Percentiles rank a stretch among this genome's conserved stretches.
These are phyloP conservation scores for Drosophila crucigera DNA, from an alignment of 2,888 invertebrate species.

Conservation along the genomic window DNA sequence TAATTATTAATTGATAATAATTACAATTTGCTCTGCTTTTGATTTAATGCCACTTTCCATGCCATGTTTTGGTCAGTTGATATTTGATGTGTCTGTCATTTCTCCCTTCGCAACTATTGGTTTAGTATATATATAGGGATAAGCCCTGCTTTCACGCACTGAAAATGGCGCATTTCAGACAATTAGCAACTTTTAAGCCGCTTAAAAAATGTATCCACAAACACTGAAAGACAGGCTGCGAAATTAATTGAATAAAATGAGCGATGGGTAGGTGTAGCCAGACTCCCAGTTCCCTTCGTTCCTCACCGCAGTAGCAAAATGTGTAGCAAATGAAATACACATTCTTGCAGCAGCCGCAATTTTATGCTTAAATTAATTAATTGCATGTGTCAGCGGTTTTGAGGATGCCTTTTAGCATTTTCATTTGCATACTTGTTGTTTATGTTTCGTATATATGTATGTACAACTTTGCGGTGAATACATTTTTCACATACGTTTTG, in stretches of 20 bases:
- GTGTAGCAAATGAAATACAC: slow-evolving; percentile 30
- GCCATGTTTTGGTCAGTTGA: background rate
- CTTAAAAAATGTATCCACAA: slow-evolving; percentile 38
- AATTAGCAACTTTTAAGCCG: slow-evolving; percentile 71
- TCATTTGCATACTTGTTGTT: slow-evolving; percentile 54
- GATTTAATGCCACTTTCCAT: background rate
- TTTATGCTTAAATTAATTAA: slow-evolving; percentile 74
- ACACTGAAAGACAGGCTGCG: slow-evolving; percentile 11
- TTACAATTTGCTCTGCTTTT: background rate
- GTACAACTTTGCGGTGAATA: slow-evolving; percentile 41
- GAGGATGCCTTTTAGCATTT: slow-evolving; percentile 47
- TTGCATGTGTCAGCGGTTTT: slow-evolving; percentile 77
- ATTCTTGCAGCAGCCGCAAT: slow-evolving; percentile 54
- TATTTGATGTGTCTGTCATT: background rate
- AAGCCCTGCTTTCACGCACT: slow-evolving; percentile 3
- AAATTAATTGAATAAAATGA: slow-evolving; percentile 35
- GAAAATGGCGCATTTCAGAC: slow-evolving; percentile 39
- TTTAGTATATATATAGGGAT: slow-evolving; percentile 1
- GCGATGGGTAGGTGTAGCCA: slow-evolving; percentile 1
- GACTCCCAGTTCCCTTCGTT: background rate
- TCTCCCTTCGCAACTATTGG: slow-evolving; percentile 2
- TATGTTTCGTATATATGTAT: slow-evolving; percentile 15
- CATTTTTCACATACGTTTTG: slow-evolving; percentile 45
- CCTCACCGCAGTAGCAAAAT: no score
- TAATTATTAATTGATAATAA: background rate